Percentiles rank a stretch among this genome's conserved stretches.
Evolutionary conservation across 92 coral and sea anemone species (phyloP).

Genomic region (Diadumene lineata): DNA sequence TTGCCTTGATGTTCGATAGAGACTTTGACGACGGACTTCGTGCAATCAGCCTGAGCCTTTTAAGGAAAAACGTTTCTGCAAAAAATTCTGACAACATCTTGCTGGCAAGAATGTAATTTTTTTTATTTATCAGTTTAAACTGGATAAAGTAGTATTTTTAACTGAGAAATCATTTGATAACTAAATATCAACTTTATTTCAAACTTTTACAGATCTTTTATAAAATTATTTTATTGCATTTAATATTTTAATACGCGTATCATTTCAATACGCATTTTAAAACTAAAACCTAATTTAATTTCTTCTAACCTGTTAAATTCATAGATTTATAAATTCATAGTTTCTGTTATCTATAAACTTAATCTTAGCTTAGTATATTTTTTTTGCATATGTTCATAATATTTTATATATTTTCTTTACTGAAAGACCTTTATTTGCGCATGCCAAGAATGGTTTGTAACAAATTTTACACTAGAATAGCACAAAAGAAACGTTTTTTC

Average conservation of each 20-base stretch:
- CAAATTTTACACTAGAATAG: not conserved
- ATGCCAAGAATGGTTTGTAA: not conserved
- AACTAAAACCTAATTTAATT: no score
- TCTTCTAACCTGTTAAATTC: not conserved
- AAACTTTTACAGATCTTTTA: not conserved
- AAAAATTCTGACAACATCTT: conserved; percentile 10
- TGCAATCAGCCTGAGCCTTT: not conserved
- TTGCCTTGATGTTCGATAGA: not conserved
- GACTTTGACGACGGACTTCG: not conserved
- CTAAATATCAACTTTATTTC: not conserved
- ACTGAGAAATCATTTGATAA: not conserved
- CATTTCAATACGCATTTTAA: not conserved
- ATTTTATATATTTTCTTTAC: not conserved
- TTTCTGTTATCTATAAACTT: not conserved
- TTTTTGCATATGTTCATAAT: no score
- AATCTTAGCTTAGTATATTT: not conserved
- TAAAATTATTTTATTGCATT: not conserved
- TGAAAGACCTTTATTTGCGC: not conserved
- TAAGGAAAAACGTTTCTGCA: no score
- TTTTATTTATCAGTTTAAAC: not conserved
- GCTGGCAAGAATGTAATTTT: conserved; percentile 4
- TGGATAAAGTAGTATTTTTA: not conserved
- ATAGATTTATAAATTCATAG: not conserved
- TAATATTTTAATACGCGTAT: not conserved
- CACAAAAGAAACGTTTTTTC: not conserved